Conservation (phyloP, 1,140 invertebrate genomes). For the Globodera rostochiensis region DNA sequence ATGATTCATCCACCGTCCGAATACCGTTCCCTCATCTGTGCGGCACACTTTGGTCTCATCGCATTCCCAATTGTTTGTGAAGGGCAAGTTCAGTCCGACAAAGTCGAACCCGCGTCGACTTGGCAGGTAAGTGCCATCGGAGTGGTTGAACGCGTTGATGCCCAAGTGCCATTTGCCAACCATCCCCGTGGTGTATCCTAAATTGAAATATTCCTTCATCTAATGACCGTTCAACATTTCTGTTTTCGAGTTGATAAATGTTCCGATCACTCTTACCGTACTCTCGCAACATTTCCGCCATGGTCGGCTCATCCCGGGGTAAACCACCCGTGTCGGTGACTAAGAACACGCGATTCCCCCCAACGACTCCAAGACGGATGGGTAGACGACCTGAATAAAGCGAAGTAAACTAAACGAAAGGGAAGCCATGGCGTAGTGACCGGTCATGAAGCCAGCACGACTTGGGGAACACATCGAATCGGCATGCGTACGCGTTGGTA, state of each 20-base stretch:
- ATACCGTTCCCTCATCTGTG: background rate
- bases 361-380: constrained; percentile 49
- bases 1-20: background rate
- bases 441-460: constrained; percentile 64
- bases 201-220: constrained; percentile 16
- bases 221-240: background rate
- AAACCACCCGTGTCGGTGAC: constrained; percentile 48
- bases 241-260: too few relatives aligned
- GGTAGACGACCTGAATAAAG: constrained; percentile 47
- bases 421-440: constrained; percentile 7
- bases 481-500: constrained; percentile 65
- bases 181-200: constrained; percentile 56
- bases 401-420: background rate
- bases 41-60: constrained; percentile 49
- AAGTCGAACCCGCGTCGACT: constrained; percentile 39
- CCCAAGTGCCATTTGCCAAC: constrained; percentile 64
- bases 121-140: constrained; percentile 53
- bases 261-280: constrained; percentile 28
- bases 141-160: constrained; percentile 58
- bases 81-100: constrained; percentile 46
- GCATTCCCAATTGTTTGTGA: constrained; percentile 64
- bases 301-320: constrained; percentile 50
- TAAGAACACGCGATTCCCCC: constrained; percentile 52
- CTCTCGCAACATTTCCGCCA: constrained; percentile 54
- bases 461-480: constrained; percentile 62